Evolutionary conservation across 1,140 invertebrate genomes (phyloP).

Genomic region (Megalopta genalis): DNA sequence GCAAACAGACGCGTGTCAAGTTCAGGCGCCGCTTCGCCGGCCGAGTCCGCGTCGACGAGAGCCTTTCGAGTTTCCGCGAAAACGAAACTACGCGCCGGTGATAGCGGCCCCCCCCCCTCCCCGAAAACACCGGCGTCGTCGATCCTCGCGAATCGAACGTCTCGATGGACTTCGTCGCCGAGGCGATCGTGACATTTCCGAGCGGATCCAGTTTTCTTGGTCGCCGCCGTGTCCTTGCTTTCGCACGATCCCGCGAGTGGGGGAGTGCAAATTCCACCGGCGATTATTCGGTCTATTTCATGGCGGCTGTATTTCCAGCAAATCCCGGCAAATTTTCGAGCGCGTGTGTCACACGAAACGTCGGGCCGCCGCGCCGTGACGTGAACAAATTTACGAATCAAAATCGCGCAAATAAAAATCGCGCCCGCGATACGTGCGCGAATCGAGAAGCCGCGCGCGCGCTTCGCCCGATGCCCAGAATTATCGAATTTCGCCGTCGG

Average conservation of each 20-base stretch:
- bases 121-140: no score
- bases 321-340: neutral
- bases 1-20: slow-evolving; percentile 24
- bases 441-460: neutral
- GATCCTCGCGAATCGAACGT: neutral
- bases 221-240: no score
- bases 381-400: slow-evolving; percentile 45
- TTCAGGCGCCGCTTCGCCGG: slow-evolving; percentile 4
- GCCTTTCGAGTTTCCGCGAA: no score
- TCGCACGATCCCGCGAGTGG: no score
- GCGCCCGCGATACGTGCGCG: neutral
- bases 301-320: neutral
- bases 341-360: slow-evolving; percentile 25
- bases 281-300: slow-evolving; percentile 6
- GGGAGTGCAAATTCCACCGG: neutral
- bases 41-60: neutral
- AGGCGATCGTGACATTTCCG: no score
- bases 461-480: neutral
- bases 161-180: no score
- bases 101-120: no score
- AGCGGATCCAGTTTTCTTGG: no score
- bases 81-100: no score
- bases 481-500: slow-evolving; percentile 13
- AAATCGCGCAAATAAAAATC: slow-evolving; percentile 13
- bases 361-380: slow-evolving; percentile 15